Evolutionary conservation across 30 jellyfish, hydroid and myxozoan species (phyloP).

Genomic region (Rhopilema esculentum): DNA sequence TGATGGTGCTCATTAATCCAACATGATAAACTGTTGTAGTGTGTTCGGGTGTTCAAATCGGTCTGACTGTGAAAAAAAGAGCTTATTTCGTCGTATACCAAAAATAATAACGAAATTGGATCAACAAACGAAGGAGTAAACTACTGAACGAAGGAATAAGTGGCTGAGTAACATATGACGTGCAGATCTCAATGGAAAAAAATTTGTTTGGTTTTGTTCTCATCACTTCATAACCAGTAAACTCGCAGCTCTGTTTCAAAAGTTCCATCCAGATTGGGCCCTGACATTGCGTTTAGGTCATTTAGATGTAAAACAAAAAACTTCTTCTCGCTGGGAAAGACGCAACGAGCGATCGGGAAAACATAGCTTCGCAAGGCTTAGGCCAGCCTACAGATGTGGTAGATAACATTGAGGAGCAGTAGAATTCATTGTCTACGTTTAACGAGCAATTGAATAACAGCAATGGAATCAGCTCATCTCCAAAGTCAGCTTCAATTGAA

Average conservation of each 20-base stretch:
- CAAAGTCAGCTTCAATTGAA: not conserved
- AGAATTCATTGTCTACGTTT: not conserved
- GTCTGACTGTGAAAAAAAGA: too few species aligned
- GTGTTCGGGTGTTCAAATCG: too few species aligned
- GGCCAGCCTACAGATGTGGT: not conserved
- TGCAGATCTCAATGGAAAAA: too few species aligned
- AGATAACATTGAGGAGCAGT: too few species aligned
- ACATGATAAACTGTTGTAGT: not conserved
- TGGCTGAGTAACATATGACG: too few species aligned
- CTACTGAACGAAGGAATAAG: too few species aligned
- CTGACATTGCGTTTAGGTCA: slow-evolving; percentile 5
- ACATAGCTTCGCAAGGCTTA: not conserved
- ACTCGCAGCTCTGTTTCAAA: too few species aligned
- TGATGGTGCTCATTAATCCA: not conserved
- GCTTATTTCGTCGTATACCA: too few species aligned
- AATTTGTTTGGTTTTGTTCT: too few species aligned
- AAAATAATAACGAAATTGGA: too few species aligned
- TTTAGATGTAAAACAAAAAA: not conserved
- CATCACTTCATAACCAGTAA: too few species aligned
- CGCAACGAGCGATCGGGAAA: not conserved
- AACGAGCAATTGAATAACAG: not conserved
- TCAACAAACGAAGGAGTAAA: too few species aligned
- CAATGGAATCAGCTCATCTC: not conserved
- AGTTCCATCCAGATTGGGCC: slow-evolving; percentile 12
- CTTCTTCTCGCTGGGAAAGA: slow-evolving; percentile 7